Evolutionary conservation across 2,888 invertebrate genomes (phyloP).

Genomic region (Drosophila lutescens): DNA sequence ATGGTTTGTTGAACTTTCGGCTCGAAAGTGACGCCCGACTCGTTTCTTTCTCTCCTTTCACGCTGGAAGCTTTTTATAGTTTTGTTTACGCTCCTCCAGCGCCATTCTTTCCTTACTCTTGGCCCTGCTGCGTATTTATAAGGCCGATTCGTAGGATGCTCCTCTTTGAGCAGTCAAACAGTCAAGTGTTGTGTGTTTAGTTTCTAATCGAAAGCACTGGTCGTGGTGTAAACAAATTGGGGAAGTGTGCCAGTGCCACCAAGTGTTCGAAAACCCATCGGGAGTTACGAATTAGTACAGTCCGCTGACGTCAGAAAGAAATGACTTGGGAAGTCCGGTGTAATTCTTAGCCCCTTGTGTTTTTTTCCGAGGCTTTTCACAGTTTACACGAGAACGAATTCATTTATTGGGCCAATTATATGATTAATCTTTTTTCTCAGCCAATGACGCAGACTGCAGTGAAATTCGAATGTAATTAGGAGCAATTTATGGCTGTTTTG

Average conservation of each 20-base stretch:
- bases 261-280: slow-evolving; percentile 10
- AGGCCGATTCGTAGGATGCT: slow-evolving; percentile 37
- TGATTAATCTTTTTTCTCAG: slow-evolving; percentile 68
- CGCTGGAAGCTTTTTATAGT: slow-evolving; percentile 62
- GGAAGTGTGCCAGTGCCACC: slow-evolving; percentile 78
- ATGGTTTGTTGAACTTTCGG: slow-evolving; percentile 68
- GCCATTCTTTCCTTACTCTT: slow-evolving; percentile 20
- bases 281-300: slow-evolving; percentile 6
- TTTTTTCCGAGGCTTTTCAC: slow-evolving; percentile 52
- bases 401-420: slow-evolving; percentile 73
- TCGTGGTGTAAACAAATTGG: slow-evolving; percentile 63
- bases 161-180: slow-evolving; percentile 47
- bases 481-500: slow-evolving; percentile 33
- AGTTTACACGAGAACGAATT: slow-evolving; percentile 46
- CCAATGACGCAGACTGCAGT: slow-evolving; percentile 43
- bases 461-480: slow-evolving; percentile 45
- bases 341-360: slow-evolving; percentile 13
- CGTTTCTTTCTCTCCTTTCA: slow-evolving; percentile 18
- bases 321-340: slow-evolving; percentile 53
- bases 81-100: slow-evolving; percentile 60
- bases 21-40: slow-evolving; percentile 37
- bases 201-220: slow-evolving; percentile 68
- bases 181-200: slow-evolving; percentile 62
- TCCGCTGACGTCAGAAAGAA: slow-evolving; percentile 65
- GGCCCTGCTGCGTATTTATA: slow-evolving; percentile 58